Conservation (phyloP, 2,113 vertebrate genomes). For the Scartelaos histophorus region DNA sequence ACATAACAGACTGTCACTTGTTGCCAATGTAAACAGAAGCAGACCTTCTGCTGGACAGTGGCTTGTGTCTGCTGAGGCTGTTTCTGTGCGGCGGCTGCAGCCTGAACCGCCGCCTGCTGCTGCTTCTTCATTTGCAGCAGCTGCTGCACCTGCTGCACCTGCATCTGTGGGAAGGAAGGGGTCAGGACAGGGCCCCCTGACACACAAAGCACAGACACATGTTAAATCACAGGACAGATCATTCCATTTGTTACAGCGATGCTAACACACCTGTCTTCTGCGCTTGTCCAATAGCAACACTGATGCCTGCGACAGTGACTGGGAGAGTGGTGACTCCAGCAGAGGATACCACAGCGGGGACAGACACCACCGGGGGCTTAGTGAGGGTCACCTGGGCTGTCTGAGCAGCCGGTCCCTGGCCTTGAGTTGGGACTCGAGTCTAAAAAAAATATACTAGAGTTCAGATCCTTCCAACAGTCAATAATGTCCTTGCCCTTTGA, state of each 20-base stretch:
- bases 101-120: slow-evolving; percentile 76
- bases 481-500: background rate
- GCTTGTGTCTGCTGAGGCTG: slow-evolving; percentile 84
- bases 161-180: slow-evolving; percentile 74
- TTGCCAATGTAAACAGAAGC: background rate
- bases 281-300: slow-evolving; percentile 84
- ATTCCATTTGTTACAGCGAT: background rate
- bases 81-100: slow-evolving; percentile 80
- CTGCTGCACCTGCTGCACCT: slow-evolving; percentile 77
- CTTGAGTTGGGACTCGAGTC: slow-evolving; percentile 84
- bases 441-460: slow-evolving; percentile 25
- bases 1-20: too few species aligned
- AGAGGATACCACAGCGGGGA: slow-evolving; percentile 86
- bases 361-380: slow-evolving; percentile 87
- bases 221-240: background rate
- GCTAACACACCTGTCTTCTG: slow-evolving; percentile 79
- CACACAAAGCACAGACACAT: background rate
- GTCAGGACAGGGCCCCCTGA: slow-evolving; percentile 83
- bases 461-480: background rate
- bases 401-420: slow-evolving; percentile 80
- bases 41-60: slow-evolving; percentile 86
- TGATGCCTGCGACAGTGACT: slow-evolving; percentile 85
- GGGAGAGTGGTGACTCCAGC: slow-evolving; percentile 87
- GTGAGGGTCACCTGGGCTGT: slow-evolving; percentile 87
- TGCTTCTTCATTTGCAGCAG: slow-evolving; percentile 69